phyloP scores from a whole-genome alignment of 2,797 vertebrate species.

The Tauraco hartlaubi region DNA sequence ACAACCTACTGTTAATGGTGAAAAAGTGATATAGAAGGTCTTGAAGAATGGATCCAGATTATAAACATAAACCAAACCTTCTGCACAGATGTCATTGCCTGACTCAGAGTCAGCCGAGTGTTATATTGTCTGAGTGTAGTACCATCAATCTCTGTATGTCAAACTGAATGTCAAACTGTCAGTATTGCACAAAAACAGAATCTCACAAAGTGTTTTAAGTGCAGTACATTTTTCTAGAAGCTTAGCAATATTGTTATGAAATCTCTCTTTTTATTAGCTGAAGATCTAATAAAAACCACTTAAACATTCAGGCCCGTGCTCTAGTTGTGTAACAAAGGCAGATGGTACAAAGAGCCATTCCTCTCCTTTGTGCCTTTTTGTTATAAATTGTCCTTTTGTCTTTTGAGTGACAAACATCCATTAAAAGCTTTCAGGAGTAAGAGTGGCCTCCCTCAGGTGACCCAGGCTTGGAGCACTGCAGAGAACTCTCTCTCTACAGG shows the following conservation, averaged over 20 bases:
- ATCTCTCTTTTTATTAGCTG: not conserved
- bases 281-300: not conserved
- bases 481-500: not conserved
- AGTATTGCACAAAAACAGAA: not conserved
- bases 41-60: not conserved
- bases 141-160: not conserved
- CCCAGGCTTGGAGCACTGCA: not conserved
- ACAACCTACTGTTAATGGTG: not conserved
- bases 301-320: not conserved
- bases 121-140: not conserved
- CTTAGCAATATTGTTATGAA: not conserved
- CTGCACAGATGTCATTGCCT: not conserved
- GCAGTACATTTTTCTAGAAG: not conserved
- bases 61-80: not conserved
- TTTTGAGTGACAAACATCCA: not conserved
- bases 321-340: not conserved
- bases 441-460: not conserved
- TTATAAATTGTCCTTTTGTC: not conserved
- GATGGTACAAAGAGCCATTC: not conserved
- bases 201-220: not conserved
- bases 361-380: not conserved
- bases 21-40: not conserved
- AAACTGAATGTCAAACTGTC: not conserved
- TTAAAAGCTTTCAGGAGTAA: not conserved
- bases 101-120: not conserved